A percentile compares a stretch with the other conserved stretches of the same genome.
phyloP scores from a whole-genome alignment of 2,113 vertebrate genomes.

The Pheucticus melanocephalus region DNA sequence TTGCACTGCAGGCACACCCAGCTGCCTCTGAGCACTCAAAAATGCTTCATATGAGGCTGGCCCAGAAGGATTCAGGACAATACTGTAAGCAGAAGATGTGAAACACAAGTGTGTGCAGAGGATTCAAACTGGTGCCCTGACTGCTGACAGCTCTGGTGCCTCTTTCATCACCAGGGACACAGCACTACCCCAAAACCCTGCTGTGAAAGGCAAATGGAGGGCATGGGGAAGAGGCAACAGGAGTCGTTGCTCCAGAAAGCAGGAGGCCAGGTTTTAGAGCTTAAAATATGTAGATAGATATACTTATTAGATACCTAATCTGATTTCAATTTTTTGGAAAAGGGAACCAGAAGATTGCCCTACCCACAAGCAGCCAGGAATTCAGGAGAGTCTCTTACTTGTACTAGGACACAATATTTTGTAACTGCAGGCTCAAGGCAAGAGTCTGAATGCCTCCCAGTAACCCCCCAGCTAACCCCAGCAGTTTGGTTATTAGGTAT shows the following conservation, averaged over 20 bases:
- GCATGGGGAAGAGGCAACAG: not conserved
- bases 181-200: not conserved
- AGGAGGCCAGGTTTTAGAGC: not conserved
- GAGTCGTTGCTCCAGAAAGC: not conserved
- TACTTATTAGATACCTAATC: not conserved
- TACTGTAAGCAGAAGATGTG: not conserved
- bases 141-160: not conserved
- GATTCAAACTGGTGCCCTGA: not conserved
- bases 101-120: not conserved
- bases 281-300: not conserved
- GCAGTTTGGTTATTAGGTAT: not conserved
- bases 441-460: not conserved
- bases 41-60: accelerated
- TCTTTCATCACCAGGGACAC: not conserved
- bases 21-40: not conserved
- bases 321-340: not conserved
- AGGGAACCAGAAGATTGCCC: not conserved
- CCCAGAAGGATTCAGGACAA: not conserved
- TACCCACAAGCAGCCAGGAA: not conserved
- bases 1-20: not conserved
- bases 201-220: not conserved
- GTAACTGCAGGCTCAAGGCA: not conserved
- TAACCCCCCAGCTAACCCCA: not conserved
- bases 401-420: not conserved
- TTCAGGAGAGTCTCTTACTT: not conserved